Conservation (phyloP, 2,113 vertebrate genomes). For the Leptodactylus fuscus region DNA sequence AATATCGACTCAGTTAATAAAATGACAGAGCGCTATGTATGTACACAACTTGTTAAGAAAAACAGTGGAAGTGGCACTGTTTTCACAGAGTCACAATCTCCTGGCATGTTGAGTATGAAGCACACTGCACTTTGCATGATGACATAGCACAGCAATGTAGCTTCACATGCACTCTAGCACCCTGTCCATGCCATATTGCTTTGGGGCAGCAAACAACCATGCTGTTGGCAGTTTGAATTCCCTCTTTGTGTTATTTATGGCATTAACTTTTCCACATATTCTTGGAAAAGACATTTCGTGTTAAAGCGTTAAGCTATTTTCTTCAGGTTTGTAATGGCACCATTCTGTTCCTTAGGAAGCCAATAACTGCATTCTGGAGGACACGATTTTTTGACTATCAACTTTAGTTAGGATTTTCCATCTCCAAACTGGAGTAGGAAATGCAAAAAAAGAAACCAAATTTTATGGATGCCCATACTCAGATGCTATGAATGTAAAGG, state of each 20-base stretch:
- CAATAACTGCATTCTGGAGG: neutral
- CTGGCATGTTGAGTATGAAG: conserved; percentile 46
- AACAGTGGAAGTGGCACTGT: conserved; percentile 43
- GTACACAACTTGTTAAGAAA: conserved; percentile 29
- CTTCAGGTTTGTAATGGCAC: neutral
- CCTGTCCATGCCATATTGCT: conserved; percentile 52
- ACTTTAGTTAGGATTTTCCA: neutral
- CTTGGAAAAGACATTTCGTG: conserved; percentile 7
- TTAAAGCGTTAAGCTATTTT: neutral
- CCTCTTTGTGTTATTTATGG: conserved; percentile 46
- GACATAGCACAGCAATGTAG: conserved; percentile 49
- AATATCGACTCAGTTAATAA: conserved; percentile 13
- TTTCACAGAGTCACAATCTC: neutral
- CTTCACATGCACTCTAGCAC: conserved; percentile 50
- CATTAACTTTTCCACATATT: neutral
- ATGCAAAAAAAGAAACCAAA: neutral
- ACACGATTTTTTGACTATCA: neutral
- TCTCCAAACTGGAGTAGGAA: conserved; percentile 1
- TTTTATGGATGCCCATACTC: conserved; percentile 6
- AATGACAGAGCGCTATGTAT: conserved; percentile 19
- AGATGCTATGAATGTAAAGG: conserved; percentile 18
- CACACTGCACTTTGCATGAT: conserved; percentile 59
- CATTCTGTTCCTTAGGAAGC: neutral
- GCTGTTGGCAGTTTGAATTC: conserved; percentile 55
- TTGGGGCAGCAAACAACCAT: conserved; percentile 43